Percentiles rank a stretch among this genome's conserved stretches.
Evolutionary conservation across 2,797 vertebrate genomes (phyloP).

Genomic region (Urosaurus nigricauda): DNA sequence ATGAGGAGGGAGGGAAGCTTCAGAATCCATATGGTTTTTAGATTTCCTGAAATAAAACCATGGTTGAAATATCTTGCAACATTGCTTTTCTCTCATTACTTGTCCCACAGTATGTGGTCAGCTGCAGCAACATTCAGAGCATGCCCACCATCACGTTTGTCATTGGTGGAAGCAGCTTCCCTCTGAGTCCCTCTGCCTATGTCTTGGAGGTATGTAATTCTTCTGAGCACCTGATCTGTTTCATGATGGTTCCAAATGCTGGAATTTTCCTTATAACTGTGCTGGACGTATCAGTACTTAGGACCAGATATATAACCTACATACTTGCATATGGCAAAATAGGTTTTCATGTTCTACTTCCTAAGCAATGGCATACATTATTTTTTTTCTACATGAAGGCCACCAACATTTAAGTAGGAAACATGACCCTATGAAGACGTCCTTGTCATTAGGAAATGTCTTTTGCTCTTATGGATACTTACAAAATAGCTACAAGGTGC

Average conservation of each 20-base stretch:
- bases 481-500: neutral
- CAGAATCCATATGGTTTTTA: neutral
- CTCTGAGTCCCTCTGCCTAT: slow-evolving; percentile 50
- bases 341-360: neutral
- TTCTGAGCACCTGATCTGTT: neutral
- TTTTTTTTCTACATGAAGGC: neutral
- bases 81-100: neutral
- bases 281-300: neutral
- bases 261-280: neutral
- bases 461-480: neutral
- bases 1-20: too few species aligned
- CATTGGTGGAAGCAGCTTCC: slow-evolving; percentile 42
- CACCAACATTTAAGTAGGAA: neutral
- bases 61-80: neutral
- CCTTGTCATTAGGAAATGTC: neutral
- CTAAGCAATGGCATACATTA: neutral
- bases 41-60: neutral
- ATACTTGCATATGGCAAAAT: neutral
- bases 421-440: neutral
- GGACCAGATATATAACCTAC: neutral
- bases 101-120: slow-evolving; percentile 45
- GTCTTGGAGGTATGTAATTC: slow-evolving; percentile 26
- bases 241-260: too few species aligned
- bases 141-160: slow-evolving; percentile 53
- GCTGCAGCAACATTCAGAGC: slow-evolving; percentile 30